These are phyloP conservation scores for Drosophila leonis DNA, from an alignment of 2,888 invertebrate species.

Conservation along the genomic window DNA sequence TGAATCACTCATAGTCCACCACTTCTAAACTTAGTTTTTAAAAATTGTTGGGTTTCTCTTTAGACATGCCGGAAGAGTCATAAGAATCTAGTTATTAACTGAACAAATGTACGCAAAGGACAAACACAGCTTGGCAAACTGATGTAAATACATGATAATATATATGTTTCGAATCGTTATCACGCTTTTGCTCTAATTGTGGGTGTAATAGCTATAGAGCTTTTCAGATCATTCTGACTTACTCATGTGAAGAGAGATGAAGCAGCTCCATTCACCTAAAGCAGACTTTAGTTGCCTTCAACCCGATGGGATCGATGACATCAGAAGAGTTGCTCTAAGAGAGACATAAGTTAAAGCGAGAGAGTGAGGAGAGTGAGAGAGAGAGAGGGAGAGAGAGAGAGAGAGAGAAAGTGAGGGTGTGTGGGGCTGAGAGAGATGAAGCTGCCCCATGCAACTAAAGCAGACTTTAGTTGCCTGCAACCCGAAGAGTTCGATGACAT, in stretches of 20 bases:
- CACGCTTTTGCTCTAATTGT: no score
- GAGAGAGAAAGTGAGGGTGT: no score
- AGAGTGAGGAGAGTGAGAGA: no score
- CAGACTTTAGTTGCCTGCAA: neutral
- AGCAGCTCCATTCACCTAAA: no score
- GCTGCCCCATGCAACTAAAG: no score
- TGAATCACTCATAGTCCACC: slow-evolving; percentile 34
- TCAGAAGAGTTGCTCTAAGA: neutral
- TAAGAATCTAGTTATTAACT: neutral
- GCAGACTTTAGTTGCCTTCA: neutral
- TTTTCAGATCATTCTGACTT: neutral
- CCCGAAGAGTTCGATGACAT: neutral
- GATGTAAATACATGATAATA: slow-evolving; percentile 8
- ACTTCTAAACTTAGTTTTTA: neutral
- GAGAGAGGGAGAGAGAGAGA: neutral
- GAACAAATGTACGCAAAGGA: neutral
- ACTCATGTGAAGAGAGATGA: neutral
- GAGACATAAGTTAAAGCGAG: neutral
- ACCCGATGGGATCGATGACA: neutral
- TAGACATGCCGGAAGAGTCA: neutral
- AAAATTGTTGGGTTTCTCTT: slow-evolving; percentile 7
- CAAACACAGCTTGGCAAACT: neutral
- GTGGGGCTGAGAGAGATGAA: no score
- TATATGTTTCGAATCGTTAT: neutral
- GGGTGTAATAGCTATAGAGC: neutral